Evolutionary conservation across 2,888 invertebrate genomes (phyloP).

Genomic region (Phaedon cochleariae): DNA sequence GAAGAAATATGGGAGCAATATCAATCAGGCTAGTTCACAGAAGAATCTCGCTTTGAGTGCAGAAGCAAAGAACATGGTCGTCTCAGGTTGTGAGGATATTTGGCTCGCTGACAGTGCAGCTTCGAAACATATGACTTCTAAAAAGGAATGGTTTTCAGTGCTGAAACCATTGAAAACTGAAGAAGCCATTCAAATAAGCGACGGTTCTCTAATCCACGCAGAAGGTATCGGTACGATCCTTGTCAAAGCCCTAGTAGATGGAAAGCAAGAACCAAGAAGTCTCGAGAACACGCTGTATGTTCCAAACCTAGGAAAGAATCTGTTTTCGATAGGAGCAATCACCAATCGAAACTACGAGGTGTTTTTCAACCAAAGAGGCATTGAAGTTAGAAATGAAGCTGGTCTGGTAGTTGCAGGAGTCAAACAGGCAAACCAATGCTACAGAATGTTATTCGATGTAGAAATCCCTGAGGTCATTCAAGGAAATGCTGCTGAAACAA

Average conservation of each 20-base stretch:
- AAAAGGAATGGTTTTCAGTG: background rate
- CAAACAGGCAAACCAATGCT: background rate
- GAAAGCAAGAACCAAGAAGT: background rate
- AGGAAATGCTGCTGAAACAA: background rate
- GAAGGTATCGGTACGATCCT: background rate
- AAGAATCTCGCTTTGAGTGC: background rate
- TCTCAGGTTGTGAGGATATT: background rate
- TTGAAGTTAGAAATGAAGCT: background rate
- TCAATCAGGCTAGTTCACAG: too few species aligned
- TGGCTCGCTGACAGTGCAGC: background rate
- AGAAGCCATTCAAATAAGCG: background rate
- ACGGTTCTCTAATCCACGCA: background rate
- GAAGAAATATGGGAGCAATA: too few species aligned
- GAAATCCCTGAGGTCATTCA: background rate
- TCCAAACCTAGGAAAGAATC: too few species aligned
- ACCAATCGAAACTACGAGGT: background rate
- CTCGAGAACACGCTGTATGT: too few species aligned
- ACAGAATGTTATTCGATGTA: constrained; percentile 1
- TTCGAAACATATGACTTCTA: background rate
- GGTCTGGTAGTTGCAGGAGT: background rate
- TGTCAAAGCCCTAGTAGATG: background rate
- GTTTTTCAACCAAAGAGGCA: background rate
- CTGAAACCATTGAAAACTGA: background rate
- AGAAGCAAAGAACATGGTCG: background rate
- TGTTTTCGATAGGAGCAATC: background rate